phyloP scores from a whole-genome alignment of 2,797 vertebrate genomes.

The Dromococcyx pavoninus region DNA sequence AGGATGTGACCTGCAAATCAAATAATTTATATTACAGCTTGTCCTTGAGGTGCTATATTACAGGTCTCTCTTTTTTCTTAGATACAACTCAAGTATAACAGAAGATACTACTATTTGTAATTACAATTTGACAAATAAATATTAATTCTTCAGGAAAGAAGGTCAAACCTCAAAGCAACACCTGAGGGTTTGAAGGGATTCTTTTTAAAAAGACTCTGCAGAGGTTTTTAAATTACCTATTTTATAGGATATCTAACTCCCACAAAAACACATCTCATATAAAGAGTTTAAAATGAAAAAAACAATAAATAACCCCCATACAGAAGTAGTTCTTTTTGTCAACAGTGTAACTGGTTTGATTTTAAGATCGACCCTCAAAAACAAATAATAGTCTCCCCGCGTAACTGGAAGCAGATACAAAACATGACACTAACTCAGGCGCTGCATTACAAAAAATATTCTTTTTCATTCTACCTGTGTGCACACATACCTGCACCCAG shows the following conservation, averaged over 20 bases:
- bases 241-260: not conserved
- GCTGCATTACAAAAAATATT: not conserved
- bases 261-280: not conserved
- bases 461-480: not conserved
- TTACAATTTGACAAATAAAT: constrained; percentile 67
- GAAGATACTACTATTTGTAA: constrained; percentile 60
- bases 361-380: not conserved
- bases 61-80: not conserved
- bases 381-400: not conserved
- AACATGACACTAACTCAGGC: constrained; percentile 24
- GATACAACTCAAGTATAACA: constrained; percentile 19
- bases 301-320: not conserved
- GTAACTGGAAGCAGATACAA: constrained; percentile 15
- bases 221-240: not conserved
- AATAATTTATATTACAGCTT: constrained; percentile 74
- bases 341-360: not conserved
- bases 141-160: constrained; percentile 55
- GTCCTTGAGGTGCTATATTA: constrained; percentile 65
- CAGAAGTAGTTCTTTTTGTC: not conserved
- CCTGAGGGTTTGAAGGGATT: not conserved
- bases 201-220: not conserved
- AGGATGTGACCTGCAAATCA: constrained; percentile 79
- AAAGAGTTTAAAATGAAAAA: not conserved
- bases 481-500: constrained; percentile 59
- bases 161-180: constrained; percentile 33